Evolutionary conservation across 1,140 invertebrate genomes (phyloP).

Genomic region (Prorops nasuta): DNA sequence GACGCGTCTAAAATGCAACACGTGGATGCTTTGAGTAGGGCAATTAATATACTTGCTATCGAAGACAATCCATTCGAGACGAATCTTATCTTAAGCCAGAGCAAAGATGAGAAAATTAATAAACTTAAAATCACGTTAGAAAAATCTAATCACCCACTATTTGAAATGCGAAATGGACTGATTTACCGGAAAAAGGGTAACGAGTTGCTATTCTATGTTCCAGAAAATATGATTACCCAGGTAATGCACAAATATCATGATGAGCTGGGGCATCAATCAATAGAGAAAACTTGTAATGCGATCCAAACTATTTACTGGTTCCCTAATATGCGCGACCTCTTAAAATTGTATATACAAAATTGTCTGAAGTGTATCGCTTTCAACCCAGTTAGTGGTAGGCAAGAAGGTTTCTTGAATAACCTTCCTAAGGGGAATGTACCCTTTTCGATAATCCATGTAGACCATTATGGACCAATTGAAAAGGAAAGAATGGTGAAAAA

Average conservation of each 20-base stretch:
- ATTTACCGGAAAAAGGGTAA: slow-evolving; percentile 4
- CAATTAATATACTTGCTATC: slow-evolving; percentile 6
- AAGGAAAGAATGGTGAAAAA: too few relatives aligned
- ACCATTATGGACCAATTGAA: too few relatives aligned
- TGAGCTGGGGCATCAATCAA: slow-evolving; percentile 5
- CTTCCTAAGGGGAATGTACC: too few relatives aligned
- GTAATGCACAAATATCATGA: slow-evolving; percentile 6
- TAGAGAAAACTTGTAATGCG: neutral
- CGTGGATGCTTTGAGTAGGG: neutral
- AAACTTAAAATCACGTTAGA: neutral
- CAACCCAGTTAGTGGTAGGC: too few relatives aligned
- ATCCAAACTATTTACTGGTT: slow-evolving; percentile 10
- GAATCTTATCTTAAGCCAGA: slow-evolving; percentile 5
- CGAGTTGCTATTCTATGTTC: slow-evolving; percentile 3
- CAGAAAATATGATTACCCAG: neutral
- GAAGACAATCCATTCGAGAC: slow-evolving; percentile 10
- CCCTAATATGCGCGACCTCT: too few relatives aligned
- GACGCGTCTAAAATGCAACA: neutral
- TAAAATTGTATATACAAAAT: too few relatives aligned
- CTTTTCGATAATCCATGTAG: too few relatives aligned
- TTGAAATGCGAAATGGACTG: slow-evolving; percentile 8
- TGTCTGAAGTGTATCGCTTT: too few relatives aligned
- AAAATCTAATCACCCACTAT: slow-evolving; percentile 2
- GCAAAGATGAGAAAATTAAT: neutral
- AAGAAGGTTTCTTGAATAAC: too few relatives aligned